Conservation (phyloP, 2,797 vertebrate species). For the Sebastes matsubarae region DNA sequence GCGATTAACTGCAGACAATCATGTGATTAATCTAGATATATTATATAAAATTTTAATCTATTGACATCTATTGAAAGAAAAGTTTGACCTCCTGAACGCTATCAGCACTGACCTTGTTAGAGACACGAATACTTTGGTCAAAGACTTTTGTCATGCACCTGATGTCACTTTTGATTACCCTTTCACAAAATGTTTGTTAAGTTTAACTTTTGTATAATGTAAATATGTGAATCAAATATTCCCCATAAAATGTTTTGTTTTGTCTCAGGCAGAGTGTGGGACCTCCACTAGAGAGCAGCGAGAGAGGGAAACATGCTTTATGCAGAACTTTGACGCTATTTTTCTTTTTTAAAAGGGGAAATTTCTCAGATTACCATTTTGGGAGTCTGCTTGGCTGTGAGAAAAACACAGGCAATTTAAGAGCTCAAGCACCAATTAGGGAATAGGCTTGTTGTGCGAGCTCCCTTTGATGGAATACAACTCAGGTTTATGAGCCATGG, state of each 20-base stretch:
- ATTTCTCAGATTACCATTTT: constrained; percentile 32
- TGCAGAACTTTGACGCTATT: constrained; percentile 22
- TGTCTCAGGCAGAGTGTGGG: neutral
- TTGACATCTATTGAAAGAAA: neutral
- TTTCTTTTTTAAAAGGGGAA: constrained; percentile 21
- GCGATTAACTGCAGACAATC: no score
- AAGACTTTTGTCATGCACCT: neutral
- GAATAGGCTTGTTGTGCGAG: constrained; percentile 53
- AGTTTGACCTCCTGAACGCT: neutral
- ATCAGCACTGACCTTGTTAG: neutral
- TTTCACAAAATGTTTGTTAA: neutral
- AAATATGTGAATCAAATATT: constrained; percentile 16
- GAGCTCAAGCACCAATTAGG: constrained; percentile 69
- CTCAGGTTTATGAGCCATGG: constrained; percentile 45
- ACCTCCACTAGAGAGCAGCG: neutral
- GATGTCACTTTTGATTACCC: neutral
- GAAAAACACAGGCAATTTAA: constrained; percentile 57
- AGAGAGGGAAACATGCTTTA: neutral
- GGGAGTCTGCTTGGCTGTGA: constrained; percentile 37
- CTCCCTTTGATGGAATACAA: constrained; percentile 66
- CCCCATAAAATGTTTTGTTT: neutral
- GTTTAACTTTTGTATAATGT: neutral
- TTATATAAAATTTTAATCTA: no score
- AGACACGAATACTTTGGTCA: neutral
- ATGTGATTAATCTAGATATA: no score